phyloP scores from a whole-genome alignment of 64 coral and sea anemone genomes.

The Pocillopora damicornis region DNA sequence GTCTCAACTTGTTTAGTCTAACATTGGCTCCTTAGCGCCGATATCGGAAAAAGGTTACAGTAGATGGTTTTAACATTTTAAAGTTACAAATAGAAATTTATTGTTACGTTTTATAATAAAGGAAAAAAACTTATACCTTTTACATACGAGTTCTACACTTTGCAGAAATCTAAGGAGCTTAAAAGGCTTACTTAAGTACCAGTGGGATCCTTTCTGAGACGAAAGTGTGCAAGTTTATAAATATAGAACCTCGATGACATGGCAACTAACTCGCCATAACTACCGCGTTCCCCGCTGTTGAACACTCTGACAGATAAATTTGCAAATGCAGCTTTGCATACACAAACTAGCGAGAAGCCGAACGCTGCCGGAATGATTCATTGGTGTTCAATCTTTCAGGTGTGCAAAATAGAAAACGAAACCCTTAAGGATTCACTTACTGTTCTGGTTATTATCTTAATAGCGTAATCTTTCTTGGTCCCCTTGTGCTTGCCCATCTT shows the following conservation, averaged over 20 bases:
- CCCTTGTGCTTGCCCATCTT: constrained; percentile 75
- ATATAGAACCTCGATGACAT: background rate
- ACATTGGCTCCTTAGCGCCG: no score
- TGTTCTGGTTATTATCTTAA: constrained; percentile 93
- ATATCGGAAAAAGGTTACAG: background rate
- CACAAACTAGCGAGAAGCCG: background rate
- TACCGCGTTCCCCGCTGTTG: background rate
- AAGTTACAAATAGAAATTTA: background rate
- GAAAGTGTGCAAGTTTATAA: background rate
- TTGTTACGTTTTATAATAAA: background rate
- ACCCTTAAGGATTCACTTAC: constrained; percentile 43
- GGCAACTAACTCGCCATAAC: constrained; percentile 19
- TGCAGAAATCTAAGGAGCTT: background rate
- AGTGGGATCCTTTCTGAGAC: background rate
- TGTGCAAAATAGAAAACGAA: background rate
- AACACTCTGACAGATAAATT: background rate
- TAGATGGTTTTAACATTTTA: background rate
- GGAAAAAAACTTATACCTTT: background rate
- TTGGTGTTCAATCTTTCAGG: background rate
- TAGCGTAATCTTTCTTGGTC: constrained; percentile 77
- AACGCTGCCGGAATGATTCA: no score
- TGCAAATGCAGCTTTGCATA: background rate
- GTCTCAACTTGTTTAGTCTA: constrained; percentile 8
- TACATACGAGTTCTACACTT: background rate
- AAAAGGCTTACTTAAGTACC: background rate